A percentile compares a stretch with the other conserved stretches of the same genome.
phyloP scores from a whole-genome alignment of 2,113 vertebrate genomes.

The Phalacrocorax pelagicus region DNA sequence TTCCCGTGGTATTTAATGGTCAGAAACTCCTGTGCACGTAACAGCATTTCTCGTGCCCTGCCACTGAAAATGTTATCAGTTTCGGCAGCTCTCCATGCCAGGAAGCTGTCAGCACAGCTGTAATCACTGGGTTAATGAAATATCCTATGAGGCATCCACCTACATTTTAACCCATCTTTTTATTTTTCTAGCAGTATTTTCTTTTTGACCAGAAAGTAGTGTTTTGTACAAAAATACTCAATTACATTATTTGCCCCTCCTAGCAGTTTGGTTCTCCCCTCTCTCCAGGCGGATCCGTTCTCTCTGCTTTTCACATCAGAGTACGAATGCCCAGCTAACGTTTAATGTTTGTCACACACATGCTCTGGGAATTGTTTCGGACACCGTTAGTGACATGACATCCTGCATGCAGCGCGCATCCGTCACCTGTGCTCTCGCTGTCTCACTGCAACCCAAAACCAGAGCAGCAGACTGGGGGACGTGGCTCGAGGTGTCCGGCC shows the following conservation, averaged over 20 bases:
- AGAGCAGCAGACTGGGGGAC: not conserved
- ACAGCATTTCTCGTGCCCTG: not conserved
- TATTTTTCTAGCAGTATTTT: not conserved
- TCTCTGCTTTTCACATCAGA: not conserved
- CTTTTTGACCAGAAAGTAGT: not conserved
- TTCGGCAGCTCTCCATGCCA: not conserved
- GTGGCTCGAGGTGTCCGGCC: fast-evolving
- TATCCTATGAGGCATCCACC: not conserved
- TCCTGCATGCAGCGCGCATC: not conserved
- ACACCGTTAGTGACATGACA: not conserved
- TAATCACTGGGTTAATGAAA: not conserved
- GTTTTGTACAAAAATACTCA: not conserved
- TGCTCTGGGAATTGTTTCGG: not conserved
- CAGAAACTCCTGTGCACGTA: not conserved
- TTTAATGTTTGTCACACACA: not conserved
- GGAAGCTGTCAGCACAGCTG: slow-evolving; percentile 37
- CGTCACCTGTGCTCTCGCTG: not conserved
- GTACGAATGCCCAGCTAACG: not conserved
- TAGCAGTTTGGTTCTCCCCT: not conserved
- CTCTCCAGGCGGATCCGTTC: not conserved
- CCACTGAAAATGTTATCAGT: not conserved
- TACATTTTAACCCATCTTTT: not conserved
- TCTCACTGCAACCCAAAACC: fast-evolving
- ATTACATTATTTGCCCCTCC: not conserved
- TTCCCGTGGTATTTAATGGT: fast-evolving